A percentile compares a stretch with the other conserved stretches of the same genome.
Conservation (phyloP, 2,113 vertebrate genomes). For the Pseudolaguvia tuberculata region DNA sequence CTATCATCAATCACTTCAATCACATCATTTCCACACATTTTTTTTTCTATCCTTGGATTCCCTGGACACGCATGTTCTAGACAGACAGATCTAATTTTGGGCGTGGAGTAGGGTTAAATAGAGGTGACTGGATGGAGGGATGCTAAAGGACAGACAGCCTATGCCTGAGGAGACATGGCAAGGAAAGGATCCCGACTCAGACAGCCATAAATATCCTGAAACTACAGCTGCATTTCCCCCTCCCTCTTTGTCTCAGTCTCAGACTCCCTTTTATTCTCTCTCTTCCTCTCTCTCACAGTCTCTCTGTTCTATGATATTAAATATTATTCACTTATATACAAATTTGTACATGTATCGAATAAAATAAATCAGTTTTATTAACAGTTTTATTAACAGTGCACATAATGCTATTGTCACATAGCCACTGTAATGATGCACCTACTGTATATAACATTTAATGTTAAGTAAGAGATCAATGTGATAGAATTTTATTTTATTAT, state of each 20-base stretch:
- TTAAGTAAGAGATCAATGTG: neutral
- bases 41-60: slow-evolving; percentile 6
- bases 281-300: neutral
- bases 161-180: slow-evolving; percentile 16
- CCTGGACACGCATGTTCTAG: neutral
- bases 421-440: neutral
- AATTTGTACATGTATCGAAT: no score
- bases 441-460: neutral
- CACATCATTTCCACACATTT: neutral
- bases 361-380: no score
- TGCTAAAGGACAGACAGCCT: slow-evolving; percentile 30
- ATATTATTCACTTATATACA: no score
- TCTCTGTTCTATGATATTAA: no score
- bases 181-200: slow-evolving; percentile 39
- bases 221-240: slow-evolving; percentile 25
- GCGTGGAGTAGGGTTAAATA: slow-evolving; percentile 20
- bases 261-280: neutral
- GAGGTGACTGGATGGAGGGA: slow-evolving; percentile 13
- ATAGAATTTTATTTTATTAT: neutral
- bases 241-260: neutral
- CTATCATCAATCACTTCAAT: slow-evolving; percentile 7
- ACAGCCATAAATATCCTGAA: slow-evolving; percentile 50
- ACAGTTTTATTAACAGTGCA: no score
- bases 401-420: neutral
- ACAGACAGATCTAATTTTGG: neutral